phyloP scores from a whole-genome alignment of 2,797 vertebrate genomes.

The Geotrypetes seraphini region DNA sequence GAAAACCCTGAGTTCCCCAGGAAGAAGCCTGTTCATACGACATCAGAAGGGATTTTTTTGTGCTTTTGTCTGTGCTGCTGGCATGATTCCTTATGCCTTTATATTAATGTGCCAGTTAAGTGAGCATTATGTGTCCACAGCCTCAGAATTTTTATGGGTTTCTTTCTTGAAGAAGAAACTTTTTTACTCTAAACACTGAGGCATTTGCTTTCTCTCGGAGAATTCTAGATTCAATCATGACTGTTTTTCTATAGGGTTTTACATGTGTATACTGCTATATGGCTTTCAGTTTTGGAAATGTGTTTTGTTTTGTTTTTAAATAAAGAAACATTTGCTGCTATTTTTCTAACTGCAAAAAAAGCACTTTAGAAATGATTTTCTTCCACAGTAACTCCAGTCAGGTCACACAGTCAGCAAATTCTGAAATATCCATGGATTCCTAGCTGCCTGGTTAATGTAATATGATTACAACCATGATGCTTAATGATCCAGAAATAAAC shows the following conservation, averaged over 20 bases:
- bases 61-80: neutral
- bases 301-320: constrained; percentile 14
- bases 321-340: constrained; percentile 41
- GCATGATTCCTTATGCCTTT: neutral
- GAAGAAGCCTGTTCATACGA: neutral
- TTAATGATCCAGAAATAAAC: too few relatives aligned
- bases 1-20: constrained; percentile 65
- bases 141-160: constrained; percentile 1
- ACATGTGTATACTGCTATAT: constrained; percentile 8
- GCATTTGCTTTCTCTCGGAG: constrained; percentile 2
- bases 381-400: too few relatives aligned
- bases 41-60: neutral
- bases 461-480: too few relatives aligned
- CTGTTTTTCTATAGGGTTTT: constrained; percentile 14
- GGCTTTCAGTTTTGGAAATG: constrained; percentile 2
- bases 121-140: neutral
- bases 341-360: constrained; percentile 27
- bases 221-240: constrained; percentile 7
- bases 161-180: constrained; percentile 1
- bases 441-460: too few relatives aligned
- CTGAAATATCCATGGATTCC: too few relatives aligned
- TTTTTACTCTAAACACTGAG: neutral
- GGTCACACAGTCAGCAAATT: too few relatives aligned
- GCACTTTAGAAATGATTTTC: constrained; percentile 52
- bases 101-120: neutral